Evolutionary conservation across 2,113 vertebrate genomes (phyloP), one percentile per base, ranked within the genome.

Genomic region (Rhinolophus ferrumequinum): DNA sequence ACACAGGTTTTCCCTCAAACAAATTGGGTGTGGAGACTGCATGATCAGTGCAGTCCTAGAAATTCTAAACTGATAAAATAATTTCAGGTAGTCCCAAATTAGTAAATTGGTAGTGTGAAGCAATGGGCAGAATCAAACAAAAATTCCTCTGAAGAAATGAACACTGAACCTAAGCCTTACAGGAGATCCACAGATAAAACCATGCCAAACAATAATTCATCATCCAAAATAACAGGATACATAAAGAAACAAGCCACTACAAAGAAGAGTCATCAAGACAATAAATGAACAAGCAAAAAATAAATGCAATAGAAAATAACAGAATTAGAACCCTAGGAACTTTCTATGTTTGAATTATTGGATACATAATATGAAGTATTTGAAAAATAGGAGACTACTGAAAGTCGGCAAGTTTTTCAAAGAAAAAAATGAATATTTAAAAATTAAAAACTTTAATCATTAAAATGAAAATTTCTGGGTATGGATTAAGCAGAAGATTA

Each of bases 11-110:
- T 77, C 16, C 50, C 52, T 73, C 35, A 77, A 62, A 66, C 50
- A 81, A 77, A 88, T 58, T 84, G 73, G 41, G 28, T 93, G 30
- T 69, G 95, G 58, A 94, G 91, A 75, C 47, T 52, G 26, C 38
- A 75, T 82, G 12, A 62, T 76, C 47, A 75, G 0, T 35, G 54
- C 85, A 54, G 14, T 77, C 16, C 67, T 66, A 12, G 72, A 93
- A 91, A 85, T 11, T 9, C 44, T 87, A 83, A 72, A 19, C 26
- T 60, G 21, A 80, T 72, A 67, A 41, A 62, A 60, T 84, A 69
- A 75, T 90, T 72, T 83, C 62, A 88, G 30, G 38, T 64, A 54
- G 1, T 85, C n/a, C 24, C 41, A 72, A 84, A 30, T 92, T 62
- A 81, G 18, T 79, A 93, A 95, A 35, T 22, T 86, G 62, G 41